Evolutionary conservation across 2,113 vertebrate species (phyloP).

Genomic region (Coregonus clupeaformis): DNA sequence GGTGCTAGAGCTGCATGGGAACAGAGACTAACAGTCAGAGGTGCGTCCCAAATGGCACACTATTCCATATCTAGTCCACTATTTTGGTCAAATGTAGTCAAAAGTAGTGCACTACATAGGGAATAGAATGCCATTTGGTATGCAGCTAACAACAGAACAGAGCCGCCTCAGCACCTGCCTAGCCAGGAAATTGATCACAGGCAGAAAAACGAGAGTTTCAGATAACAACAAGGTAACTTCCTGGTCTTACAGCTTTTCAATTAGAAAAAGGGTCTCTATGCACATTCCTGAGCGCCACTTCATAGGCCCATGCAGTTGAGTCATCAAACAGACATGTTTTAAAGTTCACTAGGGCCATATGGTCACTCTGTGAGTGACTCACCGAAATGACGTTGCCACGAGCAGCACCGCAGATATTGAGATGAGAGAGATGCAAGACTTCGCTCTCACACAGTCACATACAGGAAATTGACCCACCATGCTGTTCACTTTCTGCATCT

Average conservation of each 20-base stretch:
- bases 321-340: constrained; percentile 1
- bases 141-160: not conserved
- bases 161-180: constrained; percentile 18
- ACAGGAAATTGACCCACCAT: too few species aligned
- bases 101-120: too few species aligned
- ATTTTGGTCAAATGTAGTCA: too few species aligned
- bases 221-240: constrained; percentile 24
- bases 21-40: not conserved
- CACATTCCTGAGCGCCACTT: not conserved
- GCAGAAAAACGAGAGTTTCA: constrained; percentile 7
- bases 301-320: not conserved
- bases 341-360: not conserved
- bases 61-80: too few species aligned
- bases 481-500: too few species aligned
- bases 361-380: not conserved
- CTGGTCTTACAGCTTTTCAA: constrained; percentile 14
- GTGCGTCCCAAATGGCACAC: too few species aligned
- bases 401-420: too few species aligned
- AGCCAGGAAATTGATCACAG: constrained; percentile 15
- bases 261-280: not conserved
- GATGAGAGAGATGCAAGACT: too few species aligned
- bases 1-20: not conserved
- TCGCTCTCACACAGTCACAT: too few species aligned
- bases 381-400: too few species aligned
- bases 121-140: not conserved